Evolutionary conservation across 64 coral and sea anemone genomes (phyloP), one percentile per base, ranked within the genome.

Genomic region (Montipora foliosa): DNA sequence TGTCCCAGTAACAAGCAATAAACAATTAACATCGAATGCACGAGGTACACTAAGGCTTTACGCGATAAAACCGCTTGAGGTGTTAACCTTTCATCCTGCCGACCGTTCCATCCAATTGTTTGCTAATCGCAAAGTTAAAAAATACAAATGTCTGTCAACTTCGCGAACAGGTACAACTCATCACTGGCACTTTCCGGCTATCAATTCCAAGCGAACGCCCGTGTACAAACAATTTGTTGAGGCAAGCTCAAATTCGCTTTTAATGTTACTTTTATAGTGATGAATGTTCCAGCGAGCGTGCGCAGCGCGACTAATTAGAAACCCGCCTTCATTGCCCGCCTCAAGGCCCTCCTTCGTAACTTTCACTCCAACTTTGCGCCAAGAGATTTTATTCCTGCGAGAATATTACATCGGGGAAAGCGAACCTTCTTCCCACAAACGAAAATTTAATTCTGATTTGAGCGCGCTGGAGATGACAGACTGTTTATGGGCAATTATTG

Each of bases 51-150:
- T 97, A 92, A 94, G 84, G 89, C 92, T 94, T 91, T 79, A 73
- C 73, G 87, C 82, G 80, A 86, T 90, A 87, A 91, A 93, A 90
- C 82, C 84, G 89, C 82, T 87, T 76, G 84, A 96, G 95, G 95
- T 99, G 92, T 96, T 92, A 96, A 96, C 87, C 98, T 99, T 99
- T 99, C 95, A 99, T 99, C 98, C 52, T 94, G 88, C 98, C 98
- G 98, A 71, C 55, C 68, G 55, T 57, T 95, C 60, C 93, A 16
- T 74, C 16, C 88, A 72, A 90, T 90, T 90, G 93, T 95, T 95
- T 95, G 84, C 78, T 67, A 84, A 74, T 74, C 74, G 15, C 50
- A 76, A 77, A 15, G 47, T 8, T 46, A 49, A 78, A 78, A 78
- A 78, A 78, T 48, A 86, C 52, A 86, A 86, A 67, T 73, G 45